These are phyloP conservation scores for Drosophila algonquin DNA, from an alignment of 2,888 invertebrate genomes.

Conservation along the genomic window DNA sequence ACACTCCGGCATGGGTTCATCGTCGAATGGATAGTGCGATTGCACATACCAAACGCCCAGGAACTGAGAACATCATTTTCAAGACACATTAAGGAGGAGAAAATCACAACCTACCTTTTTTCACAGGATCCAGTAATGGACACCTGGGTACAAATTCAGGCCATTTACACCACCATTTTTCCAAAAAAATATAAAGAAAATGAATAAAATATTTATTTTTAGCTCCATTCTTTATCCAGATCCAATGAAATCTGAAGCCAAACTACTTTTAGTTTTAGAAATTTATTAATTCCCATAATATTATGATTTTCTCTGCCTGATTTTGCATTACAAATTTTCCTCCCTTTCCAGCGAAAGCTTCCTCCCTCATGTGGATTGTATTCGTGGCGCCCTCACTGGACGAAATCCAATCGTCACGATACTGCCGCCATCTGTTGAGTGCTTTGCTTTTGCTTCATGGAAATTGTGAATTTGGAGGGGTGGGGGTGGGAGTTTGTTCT, in stretches of 20 bases:
- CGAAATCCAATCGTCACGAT: background rate
- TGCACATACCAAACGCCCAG: slow-evolving; percentile 88
- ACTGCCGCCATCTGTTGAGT: slow-evolving; percentile 59
- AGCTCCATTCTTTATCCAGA: background rate
- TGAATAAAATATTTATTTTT: background rate
- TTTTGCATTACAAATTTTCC: slow-evolving; percentile 5
- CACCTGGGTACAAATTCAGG: background rate
- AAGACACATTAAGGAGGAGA: too few species aligned
- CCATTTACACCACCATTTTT: background rate
- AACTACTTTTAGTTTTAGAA: background rate
- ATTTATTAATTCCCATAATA: background rate
- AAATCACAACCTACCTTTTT: background rate
- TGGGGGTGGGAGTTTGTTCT: background rate
- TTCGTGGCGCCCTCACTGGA: slow-evolving; percentile 55
- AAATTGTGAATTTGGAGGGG: background rate
- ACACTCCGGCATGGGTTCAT: background rate
- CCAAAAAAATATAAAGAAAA: background rate
- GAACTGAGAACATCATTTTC: slow-evolving; percentile 84
- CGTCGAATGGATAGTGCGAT: slow-evolving; percentile 87
- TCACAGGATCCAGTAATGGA: accelerated
- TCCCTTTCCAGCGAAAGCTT: slow-evolving; percentile 53
- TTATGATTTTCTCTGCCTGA: background rate
- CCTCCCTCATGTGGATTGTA: slow-evolving; percentile 50
- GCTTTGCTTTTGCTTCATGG: slow-evolving; percentile 17
- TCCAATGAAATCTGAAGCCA: background rate